Conservation (phyloP, 2,888 invertebrate genomes). For the Cylindroiulus punctatus region DNA sequence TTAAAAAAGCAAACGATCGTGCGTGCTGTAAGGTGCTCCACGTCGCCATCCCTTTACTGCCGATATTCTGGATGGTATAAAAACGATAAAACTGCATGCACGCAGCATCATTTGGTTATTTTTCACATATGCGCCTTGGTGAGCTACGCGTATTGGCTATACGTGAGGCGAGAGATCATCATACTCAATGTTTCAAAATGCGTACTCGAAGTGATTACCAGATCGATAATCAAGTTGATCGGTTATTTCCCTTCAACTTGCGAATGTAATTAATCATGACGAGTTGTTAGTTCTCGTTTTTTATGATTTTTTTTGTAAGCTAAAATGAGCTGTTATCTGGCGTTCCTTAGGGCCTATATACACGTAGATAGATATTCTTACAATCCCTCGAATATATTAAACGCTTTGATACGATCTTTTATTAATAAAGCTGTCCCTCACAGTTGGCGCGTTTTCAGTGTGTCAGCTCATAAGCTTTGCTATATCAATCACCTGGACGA, state of each 20-base stretch:
- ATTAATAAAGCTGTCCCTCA: background rate
- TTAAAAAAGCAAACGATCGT: constrained; percentile 4
- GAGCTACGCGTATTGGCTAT: too few species aligned
- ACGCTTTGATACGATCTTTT: background rate
- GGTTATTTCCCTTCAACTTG: background rate
- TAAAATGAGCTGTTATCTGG: background rate
- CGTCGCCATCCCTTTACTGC: background rate
- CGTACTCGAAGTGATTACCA: background rate
- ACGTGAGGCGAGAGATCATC: background rate
- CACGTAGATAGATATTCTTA: background rate
- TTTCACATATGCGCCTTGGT: background rate
- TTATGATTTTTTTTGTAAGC: background rate
- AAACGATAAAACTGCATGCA: background rate
- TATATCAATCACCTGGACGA: background rate
- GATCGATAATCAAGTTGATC: background rate
- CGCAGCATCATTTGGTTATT: too few species aligned
- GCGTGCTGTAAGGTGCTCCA: background rate
- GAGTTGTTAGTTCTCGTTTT: background rate
- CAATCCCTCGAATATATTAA: background rate
- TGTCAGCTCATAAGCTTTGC: background rate
- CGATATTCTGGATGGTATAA: background rate
- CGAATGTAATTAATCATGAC: background rate
- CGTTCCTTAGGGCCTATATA: too few species aligned
- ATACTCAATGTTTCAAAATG: too few species aligned
- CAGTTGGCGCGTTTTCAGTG: background rate